These are phyloP conservation scores for Aspidapion aeneum DNA, from an alignment of 2,888 invertebrate species.

Conservation along the genomic window DNA sequence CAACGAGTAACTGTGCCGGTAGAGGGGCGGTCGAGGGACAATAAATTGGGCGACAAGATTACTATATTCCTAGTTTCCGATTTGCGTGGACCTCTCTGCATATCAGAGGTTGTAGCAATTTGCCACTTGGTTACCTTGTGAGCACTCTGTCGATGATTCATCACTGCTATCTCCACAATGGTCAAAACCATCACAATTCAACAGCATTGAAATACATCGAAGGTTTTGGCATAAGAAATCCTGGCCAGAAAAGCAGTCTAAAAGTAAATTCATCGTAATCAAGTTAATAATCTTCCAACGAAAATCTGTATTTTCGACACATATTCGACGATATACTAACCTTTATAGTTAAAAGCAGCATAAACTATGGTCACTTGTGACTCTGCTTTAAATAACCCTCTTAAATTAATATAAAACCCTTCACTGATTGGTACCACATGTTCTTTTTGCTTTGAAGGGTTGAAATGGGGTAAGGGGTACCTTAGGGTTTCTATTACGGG, in stretches of 20 bases:
- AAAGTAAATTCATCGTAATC: conserved; percentile 23
- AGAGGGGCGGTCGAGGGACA: no score
- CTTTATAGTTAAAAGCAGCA: conserved; percentile 66
- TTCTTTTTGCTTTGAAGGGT: conserved; percentile 47
- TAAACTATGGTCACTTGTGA: conserved; percentile 67
- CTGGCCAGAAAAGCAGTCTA: conserved; percentile 64
- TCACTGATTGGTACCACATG: conserved; percentile 59
- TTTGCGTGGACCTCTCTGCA: no score
- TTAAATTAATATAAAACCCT: conserved; percentile 67
- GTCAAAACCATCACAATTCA: conserved; percentile 73
- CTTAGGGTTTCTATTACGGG: conserved; percentile 56
- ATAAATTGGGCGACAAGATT: no score
- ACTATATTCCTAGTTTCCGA: no score
- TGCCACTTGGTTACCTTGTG: conserved; percentile 50
- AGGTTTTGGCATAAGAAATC: conserved; percentile 70
- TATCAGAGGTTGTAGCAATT: no score
- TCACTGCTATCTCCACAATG: conserved; percentile 74
- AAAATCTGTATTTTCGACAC: no score
- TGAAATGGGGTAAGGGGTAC: conserved; percentile 48
- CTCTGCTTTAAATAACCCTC: conserved; percentile 59
- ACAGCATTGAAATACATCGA: conserved; percentile 62
- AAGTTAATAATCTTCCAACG: no score
- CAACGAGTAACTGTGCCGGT: no score
- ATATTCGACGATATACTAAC: conserved; percentile 48
- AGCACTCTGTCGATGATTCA: conserved; percentile 57